These are phyloP conservation scores for Eulemur albifrons DNA, from an alignment of 2,797 vertebrate species.

Conservation along the genomic window DNA sequence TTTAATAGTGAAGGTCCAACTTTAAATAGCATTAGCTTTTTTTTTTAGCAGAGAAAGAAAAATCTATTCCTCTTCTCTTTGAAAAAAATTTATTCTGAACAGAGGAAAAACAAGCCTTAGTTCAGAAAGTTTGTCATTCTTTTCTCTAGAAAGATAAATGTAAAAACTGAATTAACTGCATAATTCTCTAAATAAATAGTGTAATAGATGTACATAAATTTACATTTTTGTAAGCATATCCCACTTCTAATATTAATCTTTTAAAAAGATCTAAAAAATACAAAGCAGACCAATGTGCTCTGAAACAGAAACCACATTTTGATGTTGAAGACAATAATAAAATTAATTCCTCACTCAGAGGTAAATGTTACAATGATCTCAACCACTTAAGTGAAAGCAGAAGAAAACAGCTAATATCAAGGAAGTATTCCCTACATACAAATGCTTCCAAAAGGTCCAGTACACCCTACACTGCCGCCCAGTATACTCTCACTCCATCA, in stretches of 20 bases:
- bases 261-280: neutral
- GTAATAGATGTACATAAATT: neutral
- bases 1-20: neutral
- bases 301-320: neutral
- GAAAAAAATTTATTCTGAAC: conserved; percentile 22
- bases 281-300: neutral
- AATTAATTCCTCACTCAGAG: neutral
- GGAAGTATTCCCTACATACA: neutral
- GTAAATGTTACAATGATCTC: neutral
- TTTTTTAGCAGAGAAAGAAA: neutral
- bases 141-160: neutral
- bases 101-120: neutral
- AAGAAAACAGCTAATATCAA: neutral
- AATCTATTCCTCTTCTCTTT: neutral
- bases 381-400: neutral
- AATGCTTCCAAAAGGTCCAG: neutral
- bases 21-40: conserved; percentile 8
- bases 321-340: neutral
- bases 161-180: neutral
- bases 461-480: neutral
- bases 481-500: neutral
- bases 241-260: neutral
- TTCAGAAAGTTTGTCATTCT: neutral
- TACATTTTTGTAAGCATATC: neutral
- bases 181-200: neutral